Evolutionary conservation across 2,888 invertebrate genomes (phyloP), one percentile per base, ranked within the genome.

Genomic region (Marasmarcha lunaedactyla): DNA sequence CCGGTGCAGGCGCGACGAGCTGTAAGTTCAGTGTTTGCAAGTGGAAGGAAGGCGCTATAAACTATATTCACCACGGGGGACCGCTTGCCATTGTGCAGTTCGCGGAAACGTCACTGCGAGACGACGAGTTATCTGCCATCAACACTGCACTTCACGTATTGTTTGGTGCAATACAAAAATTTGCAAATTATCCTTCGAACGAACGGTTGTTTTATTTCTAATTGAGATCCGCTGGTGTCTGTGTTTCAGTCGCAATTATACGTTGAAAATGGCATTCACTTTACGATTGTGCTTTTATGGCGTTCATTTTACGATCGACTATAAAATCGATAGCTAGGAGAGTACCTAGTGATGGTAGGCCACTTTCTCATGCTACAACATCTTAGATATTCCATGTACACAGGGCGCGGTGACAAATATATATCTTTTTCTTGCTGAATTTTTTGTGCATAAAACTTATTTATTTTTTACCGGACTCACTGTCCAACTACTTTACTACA

Each of bases 241-340:
- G 55, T 53, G 54, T 55, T 57, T 57, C 54, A 53, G 59, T 56
- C 59, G 63, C 66, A 65, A 70, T 72, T 68, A 71, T 63, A 66
- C 52, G 57, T 64, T 61, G 61, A 57, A 61, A 70, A 70, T 66
- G 64, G 58, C 60, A 60, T 63, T 60, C 57, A 60, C 59, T 62
- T 58, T 52, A 54, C 62, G 57, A 63, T 59, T 55, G 57, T 54
- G 50, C 51, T 57, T 63, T 60, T 59, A 65, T 59, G 49, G 54
- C 51, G 54, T 50, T 26, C 26, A 46, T 54, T 65, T 62, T 66
- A 63, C 55, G 59, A 68, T 50, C 46, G 52, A 43, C 56, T 47
- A 55, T 62, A 59, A 62, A 63, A 47, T 52, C 49, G 47, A 45
- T 49, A 48, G 46, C 45, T 45, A 6, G 40, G 38, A 41, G 39